These are phyloP conservation scores for Hypomesus transpacificus DNA, from an alignment of 2,113 vertebrate genomes.

Conservation along the genomic window DNA sequence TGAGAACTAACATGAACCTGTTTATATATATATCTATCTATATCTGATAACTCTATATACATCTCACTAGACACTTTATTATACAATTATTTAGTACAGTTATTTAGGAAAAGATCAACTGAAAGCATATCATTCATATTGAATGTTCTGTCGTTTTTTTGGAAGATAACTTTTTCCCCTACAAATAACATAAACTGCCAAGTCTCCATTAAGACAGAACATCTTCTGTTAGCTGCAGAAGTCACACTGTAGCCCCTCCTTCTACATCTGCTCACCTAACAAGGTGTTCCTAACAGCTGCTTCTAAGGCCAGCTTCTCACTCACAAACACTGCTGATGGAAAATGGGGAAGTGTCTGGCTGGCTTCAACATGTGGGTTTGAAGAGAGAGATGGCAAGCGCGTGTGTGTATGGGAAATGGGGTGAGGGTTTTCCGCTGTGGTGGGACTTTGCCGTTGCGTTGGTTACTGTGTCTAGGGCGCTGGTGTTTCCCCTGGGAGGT, in stretches of 20 bases:
- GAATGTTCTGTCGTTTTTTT: too few relatives aligned
- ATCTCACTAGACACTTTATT: too few relatives aligned
- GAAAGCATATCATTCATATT: too few relatives aligned
- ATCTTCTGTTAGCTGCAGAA: not conserved
- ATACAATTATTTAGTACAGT: too few relatives aligned
- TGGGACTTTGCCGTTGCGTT: not conserved
- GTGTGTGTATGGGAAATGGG: not conserved
- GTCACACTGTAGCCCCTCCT: not conserved
- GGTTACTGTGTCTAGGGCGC: not conserved
- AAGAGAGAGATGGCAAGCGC: constrained; percentile 4
- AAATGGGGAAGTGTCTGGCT: not conserved
- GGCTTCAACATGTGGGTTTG: not conserved
- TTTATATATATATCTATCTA: too few relatives aligned
- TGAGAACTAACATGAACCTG: too few relatives aligned
- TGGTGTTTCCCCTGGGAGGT: not conserved
- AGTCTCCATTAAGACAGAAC: not conserved
- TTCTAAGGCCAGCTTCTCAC: not conserved
- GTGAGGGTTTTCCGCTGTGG: not conserved
- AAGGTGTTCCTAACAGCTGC: not conserved
- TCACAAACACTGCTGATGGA: not conserved
- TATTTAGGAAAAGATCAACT: too few relatives aligned
- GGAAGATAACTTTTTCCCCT: too few relatives aligned
- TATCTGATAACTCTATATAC: too few relatives aligned
- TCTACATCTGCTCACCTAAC: not conserved
- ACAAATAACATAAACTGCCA: too few relatives aligned